Percentiles rank a stretch among this genome's conserved stretches.
phyloP scores from a whole-genome alignment of 2,797 vertebrate genomes.

The Salarias fasciatus region DNA sequence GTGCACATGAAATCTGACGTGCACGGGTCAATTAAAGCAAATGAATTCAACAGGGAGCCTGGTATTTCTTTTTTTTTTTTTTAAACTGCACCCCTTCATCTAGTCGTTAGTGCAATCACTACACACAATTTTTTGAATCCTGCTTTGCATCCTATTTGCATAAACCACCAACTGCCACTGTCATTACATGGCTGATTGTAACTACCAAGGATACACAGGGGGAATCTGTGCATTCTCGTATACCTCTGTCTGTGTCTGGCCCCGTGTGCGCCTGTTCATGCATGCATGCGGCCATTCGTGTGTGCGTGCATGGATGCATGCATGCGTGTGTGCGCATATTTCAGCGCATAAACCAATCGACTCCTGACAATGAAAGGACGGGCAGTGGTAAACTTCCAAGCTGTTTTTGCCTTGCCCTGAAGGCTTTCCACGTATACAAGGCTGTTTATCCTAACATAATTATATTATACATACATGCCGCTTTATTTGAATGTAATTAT shows the following conservation, averaged over 20 bases:
- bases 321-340: slow-evolving; percentile 18
- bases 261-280: slow-evolving; percentile 14
- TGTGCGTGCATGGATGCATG: slow-evolving; percentile 4
- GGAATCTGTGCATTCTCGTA: slow-evolving; percentile 31
- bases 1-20: slow-evolving; percentile 27
- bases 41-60: slow-evolving; percentile 54
- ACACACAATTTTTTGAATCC: slow-evolving; percentile 67
- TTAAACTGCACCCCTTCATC: slow-evolving; percentile 51
- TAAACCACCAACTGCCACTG: slow-evolving; percentile 80
- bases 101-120: slow-evolving; percentile 73
- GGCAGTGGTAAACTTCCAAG: slow-evolving; percentile 66
- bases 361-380: slow-evolving; percentile 58
- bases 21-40: slow-evolving; percentile 41
- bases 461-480: slow-evolving; percentile 66
- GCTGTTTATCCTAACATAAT: slow-evolving; percentile 71
- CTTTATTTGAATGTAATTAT: slow-evolving; percentile 66
- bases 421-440: slow-evolving; percentile 60
- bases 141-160: slow-evolving; percentile 79
- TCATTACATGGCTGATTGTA: slow-evolving; percentile 65
- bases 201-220: slow-evolving; percentile 56
- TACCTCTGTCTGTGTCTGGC: slow-evolving; percentile 36
- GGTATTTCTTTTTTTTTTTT: slow-evolving; percentile 23
- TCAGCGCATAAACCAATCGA: slow-evolving; percentile 63
- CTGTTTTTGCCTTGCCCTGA: slow-evolving; percentile 57
- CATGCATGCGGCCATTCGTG: not conserved